Conservation (phyloP, 2,797 vertebrate species). For the Gadopsis marmoratus region DNA sequence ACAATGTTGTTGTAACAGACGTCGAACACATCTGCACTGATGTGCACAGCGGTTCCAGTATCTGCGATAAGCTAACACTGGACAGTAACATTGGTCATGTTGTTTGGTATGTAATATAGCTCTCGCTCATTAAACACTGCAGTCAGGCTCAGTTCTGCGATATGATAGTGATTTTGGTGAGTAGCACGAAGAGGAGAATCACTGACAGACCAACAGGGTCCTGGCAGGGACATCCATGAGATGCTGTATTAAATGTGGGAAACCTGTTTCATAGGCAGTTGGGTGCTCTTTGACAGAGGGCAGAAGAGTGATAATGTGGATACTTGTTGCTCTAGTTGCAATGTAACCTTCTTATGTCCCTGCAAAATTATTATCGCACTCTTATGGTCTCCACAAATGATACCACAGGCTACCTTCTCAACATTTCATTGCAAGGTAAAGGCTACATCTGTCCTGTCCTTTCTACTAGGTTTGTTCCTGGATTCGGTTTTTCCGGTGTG, state of each 20-base stretch:
- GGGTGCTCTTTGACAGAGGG: background rate
- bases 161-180: background rate
- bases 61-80: background rate
- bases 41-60: background rate
- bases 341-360: background rate
- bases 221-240: background rate
- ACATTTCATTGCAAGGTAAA: background rate
- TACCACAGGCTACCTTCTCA: background rate
- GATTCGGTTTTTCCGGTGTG: slow-evolving; percentile 28
- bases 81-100: background rate
- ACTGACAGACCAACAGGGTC: background rate
- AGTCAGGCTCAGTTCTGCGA: background rate
- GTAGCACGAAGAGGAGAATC: background rate
- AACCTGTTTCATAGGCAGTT: background rate
- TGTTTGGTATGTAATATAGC: background rate
- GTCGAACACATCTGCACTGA: background rate
- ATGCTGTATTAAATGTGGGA: background rate
- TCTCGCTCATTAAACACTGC: no score
- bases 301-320: background rate
- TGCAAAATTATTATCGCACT: background rate
- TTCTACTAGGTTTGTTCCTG: slow-evolving; percentile 59
- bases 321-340: background rate
- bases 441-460: slow-evolving; percentile 23
- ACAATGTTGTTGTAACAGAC: background rate
- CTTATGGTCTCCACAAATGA: background rate